These are phyloP conservation scores for Macroramphosus scolopax DNA, from an alignment of 2,797 vertebrate genomes.

Conservation along the genomic window DNA sequence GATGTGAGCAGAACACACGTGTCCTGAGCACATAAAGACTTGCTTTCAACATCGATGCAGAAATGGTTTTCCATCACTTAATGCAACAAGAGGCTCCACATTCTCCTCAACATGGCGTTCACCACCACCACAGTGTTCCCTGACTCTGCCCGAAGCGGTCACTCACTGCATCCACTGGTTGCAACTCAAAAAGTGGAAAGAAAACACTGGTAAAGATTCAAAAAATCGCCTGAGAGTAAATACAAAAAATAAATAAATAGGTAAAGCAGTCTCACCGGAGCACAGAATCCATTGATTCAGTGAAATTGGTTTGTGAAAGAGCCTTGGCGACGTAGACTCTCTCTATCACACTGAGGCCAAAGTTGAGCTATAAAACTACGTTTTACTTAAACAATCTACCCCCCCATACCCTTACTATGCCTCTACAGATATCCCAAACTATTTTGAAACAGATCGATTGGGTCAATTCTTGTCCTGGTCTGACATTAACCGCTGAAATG, in stretches of 20 bases:
- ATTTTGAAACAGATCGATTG: constrained; percentile 48
- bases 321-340: constrained; percentile 52
- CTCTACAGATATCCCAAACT: constrained; percentile 45
- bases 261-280: constrained; percentile 67
- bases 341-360: constrained; percentile 62
- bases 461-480: constrained; percentile 29
- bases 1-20: too few species aligned
- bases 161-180: constrained; percentile 24
- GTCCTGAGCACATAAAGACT: not conserved
- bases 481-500: constrained; percentile 43
- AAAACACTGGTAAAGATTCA: constrained; percentile 22
- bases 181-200: constrained; percentile 29
- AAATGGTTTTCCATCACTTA: constrained; percentile 28
- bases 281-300: constrained; percentile 57
- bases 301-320: constrained; percentile 39
- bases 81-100: constrained; percentile 31
- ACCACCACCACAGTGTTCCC: constrained; percentile 49
- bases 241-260: too few species aligned
- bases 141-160: constrained; percentile 55
- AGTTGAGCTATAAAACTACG: constrained; percentile 58
- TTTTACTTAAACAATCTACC: constrained; percentile 58
- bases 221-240: constrained; percentile 10
- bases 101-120: constrained; percentile 77
- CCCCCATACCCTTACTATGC: constrained; percentile 2
- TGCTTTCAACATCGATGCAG: constrained; percentile 7